A percentile compares a stretch with the other conserved stretches of the same genome.
These are phyloP conservation scores for Solenopsis fugax DNA, from an alignment of 1,140 invertebrate species.

Conservation along the genomic window DNA sequence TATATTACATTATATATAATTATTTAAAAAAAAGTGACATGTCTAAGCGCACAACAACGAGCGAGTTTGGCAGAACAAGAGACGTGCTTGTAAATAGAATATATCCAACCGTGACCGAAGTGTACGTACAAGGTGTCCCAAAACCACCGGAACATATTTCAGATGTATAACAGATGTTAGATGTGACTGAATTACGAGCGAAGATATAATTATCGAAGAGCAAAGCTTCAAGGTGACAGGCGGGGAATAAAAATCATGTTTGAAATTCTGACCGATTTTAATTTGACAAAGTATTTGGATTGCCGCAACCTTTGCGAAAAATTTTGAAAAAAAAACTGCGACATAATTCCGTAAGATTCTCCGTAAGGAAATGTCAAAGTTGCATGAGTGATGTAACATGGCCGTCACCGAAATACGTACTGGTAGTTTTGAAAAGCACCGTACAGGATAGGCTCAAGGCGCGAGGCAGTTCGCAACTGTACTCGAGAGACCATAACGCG, in stretches of 20 bases:
- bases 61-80: conserved; percentile 81
- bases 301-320: neutral
- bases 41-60: conserved; percentile 86
- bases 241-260: conserved; percentile 9
- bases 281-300: neutral
- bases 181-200: neutral
- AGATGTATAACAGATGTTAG: neutral
- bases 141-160: conserved; percentile 40
- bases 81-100: conserved; percentile 71
- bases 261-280: conserved; percentile 9
- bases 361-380: neutral
- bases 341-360: neutral
- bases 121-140: conserved; percentile 14
- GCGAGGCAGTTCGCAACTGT: conserved; percentile 47
- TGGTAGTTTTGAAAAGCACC: conserved; percentile 32
- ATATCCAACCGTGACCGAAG: conserved; percentile 69
- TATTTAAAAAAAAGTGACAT: conserved; percentile 74
- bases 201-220: conserved; percentile 1
- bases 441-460: conserved; percentile 20
- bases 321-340: neutral
- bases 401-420: conserved; percentile 24
- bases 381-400: neutral
- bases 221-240: neutral
- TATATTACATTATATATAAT: conserved; percentile 78
- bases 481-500: conserved; percentile 42